Base-by-base conservation (phyloP, 64 coral and sea anemone species). In the Astreopora myriophthalma region DNA sequence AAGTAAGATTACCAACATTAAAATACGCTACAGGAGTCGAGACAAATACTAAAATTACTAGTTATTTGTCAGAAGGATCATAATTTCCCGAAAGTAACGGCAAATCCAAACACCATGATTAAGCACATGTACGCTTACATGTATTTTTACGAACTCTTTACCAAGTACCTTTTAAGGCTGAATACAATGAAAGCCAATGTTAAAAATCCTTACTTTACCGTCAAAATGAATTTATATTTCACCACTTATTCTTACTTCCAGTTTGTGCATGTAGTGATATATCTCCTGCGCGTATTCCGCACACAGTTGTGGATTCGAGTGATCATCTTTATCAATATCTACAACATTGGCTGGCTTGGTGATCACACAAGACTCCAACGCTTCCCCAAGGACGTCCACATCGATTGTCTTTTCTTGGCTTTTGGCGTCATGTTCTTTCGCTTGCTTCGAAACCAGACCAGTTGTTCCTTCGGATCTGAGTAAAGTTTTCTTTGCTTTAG, bases 231-330 rank as follows among this genome's bases (percentile, higher is more conserved):
- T n/a, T n/a, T n/a, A n/a, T n/a, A 22, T 84, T 26, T 38, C 17
- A 30, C n/a, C 0, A 0, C 1, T 58, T n/a, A n/a, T n/a, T 19
- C 34, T 79, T 74, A 99, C 96, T 88, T 99, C 96, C 34, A 95
- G 68, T 87, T 75, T 76, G 80, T 87, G 90, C 74, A 99, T 69
- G 55, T 93, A 99, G 10, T 61, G 73, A 68, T 92, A 95, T 22
- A 99, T 99, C 24, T 99, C 96, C 22, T 95, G 95, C 26, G 80
- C 96, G 71, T 99, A 99, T 84, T 99, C 96, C 4, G 96, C 73
- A 77, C 96, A 99, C 25, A 99, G 79, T 49, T 99, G 96, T 57
- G 96, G 96, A 51, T 95, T 95, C 1, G 90, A 69, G 75, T 93
- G 51, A 60, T 99, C 96, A 36, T 88, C 96, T n/a, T 55, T 90